Conservation (phyloP, 2,797 vertebrate genomes). For the Periparus ater region DNA sequence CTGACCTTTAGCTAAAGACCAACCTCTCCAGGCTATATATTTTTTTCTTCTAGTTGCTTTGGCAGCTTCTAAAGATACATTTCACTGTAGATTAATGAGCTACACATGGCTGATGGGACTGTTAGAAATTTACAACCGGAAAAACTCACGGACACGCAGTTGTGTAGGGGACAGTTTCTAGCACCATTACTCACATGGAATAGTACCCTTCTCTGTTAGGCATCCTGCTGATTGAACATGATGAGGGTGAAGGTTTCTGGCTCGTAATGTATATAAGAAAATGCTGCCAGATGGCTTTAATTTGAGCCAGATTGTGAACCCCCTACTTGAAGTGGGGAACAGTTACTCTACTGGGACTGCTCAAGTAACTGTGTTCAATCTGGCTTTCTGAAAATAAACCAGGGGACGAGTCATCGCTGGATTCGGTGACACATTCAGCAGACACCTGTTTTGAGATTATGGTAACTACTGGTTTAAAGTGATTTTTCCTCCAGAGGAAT, state of each 20-base stretch:
- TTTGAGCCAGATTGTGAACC: conserved; percentile 60
- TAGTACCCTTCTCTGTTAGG: conserved; percentile 59
- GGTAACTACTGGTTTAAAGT: background rate
- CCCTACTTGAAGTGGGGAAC: conserved; percentile 39
- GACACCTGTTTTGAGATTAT: conserved; percentile 20
- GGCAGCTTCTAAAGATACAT: conserved; percentile 44
- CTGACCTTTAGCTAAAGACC: conserved; percentile 61
- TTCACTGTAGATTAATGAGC: conserved; percentile 59
- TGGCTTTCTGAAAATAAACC: conserved; percentile 50
- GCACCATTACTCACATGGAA: conserved; percentile 38
- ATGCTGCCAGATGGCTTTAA: conserved; percentile 60
- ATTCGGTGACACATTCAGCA: conserved; percentile 7
- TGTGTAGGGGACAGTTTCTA: conserved; percentile 42
- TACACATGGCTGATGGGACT: conserved; percentile 54
- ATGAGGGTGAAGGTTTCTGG: conserved; percentile 65
- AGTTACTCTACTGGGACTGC: conserved; percentile 43
- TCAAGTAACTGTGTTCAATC: conserved; percentile 56
- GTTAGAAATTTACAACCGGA: conserved; percentile 38
- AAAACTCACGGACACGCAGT: background rate
- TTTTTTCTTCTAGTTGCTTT: conserved; percentile 43
- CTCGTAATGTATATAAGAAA: conserved; percentile 41
- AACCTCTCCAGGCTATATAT: conserved; percentile 27
- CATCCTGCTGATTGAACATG: conserved; percentile 67
- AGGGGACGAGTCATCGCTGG: background rate
- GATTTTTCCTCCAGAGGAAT: background rate